Conservation (phyloP, 2,113 vertebrate genomes). For the Leucoraja erinaceus region DNA sequence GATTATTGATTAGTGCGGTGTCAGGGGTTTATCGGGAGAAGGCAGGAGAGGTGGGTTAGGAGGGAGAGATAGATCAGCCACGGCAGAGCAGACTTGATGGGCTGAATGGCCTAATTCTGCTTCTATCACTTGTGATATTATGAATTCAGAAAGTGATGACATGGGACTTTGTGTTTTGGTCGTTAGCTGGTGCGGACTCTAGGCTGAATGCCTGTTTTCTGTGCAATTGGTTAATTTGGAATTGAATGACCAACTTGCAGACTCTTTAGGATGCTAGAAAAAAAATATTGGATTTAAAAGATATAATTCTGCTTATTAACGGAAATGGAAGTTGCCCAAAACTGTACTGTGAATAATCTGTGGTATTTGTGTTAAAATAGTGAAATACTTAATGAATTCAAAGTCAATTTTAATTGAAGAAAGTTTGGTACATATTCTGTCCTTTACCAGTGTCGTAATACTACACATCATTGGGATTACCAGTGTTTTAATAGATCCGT, state of each 20-base stretch:
- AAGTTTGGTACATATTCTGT: background rate
- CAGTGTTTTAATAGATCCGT: constrained; percentile 2
- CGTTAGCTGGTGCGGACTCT: no score
- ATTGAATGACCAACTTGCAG: background rate
- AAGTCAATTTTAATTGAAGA: background rate
- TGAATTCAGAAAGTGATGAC: no score
- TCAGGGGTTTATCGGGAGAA: no score
- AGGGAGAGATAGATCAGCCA: no score
- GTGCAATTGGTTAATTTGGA: background rate
- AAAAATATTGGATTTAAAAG: background rate
- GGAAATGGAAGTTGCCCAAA: background rate
- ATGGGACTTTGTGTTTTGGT: no score
- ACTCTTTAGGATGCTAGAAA: background rate
- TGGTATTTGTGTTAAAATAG: background rate
- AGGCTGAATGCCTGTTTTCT: no score
- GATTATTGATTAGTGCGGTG: no score
- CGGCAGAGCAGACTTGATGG: no score
- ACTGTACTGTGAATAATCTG: background rate
- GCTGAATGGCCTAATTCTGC: no score
- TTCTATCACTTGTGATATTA: no score
- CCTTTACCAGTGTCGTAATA: background rate
- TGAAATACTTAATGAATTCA: background rate
- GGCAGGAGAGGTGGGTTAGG: no score
- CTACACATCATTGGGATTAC: no score
- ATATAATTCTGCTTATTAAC: background rate